phyloP scores from a whole-genome alignment of 2,113 vertebrate genomes.

The Leptocoma aspasia region DNA sequence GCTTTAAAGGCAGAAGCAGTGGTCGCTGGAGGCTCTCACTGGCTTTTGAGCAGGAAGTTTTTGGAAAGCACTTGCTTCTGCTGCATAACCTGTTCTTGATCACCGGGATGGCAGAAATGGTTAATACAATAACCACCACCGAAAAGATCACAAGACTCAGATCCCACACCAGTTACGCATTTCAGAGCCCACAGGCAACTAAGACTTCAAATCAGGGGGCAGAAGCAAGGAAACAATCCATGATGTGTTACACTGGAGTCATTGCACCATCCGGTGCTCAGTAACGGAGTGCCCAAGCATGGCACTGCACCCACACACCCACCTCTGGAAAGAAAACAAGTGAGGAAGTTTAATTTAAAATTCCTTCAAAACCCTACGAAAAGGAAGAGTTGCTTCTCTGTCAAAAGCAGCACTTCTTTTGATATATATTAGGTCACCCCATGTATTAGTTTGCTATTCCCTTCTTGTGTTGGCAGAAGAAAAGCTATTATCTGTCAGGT shows the following conservation, averaged over 20 bases:
- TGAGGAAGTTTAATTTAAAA: conserved; percentile 37
- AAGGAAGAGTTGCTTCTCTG: conserved; percentile 15
- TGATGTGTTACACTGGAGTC: neutral
- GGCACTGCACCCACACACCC: neutral
- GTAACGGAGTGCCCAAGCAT: neutral
- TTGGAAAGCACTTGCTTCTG: neutral
- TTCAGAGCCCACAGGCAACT: neutral
- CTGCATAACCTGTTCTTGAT: neutral
- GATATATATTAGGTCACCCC: neutral
- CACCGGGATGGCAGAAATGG: neutral
- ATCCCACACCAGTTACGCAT: neutral
- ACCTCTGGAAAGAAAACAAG: neutral
- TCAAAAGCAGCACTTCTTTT: conserved; percentile 43
- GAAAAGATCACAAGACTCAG: neutral
- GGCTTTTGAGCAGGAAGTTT: neutral
- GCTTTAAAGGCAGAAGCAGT: neutral
- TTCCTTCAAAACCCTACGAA: conserved; percentile 24
- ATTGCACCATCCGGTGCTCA: neutral
- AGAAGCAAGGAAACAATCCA: conserved; percentile 40
- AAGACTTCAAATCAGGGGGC: conserved; percentile 26
- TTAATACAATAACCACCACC: conserved; percentile 8
- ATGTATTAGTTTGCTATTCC: conserved; percentile 8
- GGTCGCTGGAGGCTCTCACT: fast-evolving
- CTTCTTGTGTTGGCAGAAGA: neutral
- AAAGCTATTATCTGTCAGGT: conserved; percentile 57